Evolutionary conservation across 1,140 invertebrate genomes (phyloP), one percentile per base, ranked within the genome.

Genomic region (Dreissena rostriformis): DNA sequence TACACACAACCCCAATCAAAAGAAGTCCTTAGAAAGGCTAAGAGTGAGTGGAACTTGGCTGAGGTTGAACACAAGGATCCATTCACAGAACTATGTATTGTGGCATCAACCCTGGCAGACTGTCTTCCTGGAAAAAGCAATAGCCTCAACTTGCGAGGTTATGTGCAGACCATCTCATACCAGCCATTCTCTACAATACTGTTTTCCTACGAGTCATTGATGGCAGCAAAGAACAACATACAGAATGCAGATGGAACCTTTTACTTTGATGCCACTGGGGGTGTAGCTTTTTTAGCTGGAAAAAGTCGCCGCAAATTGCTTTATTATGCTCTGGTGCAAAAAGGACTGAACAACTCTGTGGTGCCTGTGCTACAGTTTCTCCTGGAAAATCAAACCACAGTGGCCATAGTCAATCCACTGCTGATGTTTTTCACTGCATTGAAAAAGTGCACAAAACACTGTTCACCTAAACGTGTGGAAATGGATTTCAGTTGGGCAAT

Each of bases 31-130:
- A 28, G 67, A 68, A 68, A 68, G 26, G 67, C 67, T 22, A 68
- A 68, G 29, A 68, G 67, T 68, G 67, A 68, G 15, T 68, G 67
- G 67, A 68, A 68, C 26, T 28, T 68, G 29, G 15, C 19, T 28
- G 67, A 68, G 19, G 67, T 68, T 68, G 19, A 68, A 68, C 67
- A 68, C 26, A 26, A 68, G 26, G 67, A 68, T 39, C 67, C 67
- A 5, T 68, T 68, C 67, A 68, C 67, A 22, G 67, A 68, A 26
- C 29, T 68, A 26, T 68, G 67, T 68, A 68, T 68, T 39, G 29
- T 68, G 61, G 24, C 19, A 63, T 63, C 19, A 63, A n/a, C 19
- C 24, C 61, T 63, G 61, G 19, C 11, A 26, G 61, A 39, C 39
- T 39, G 4, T 39, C 39, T 39, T 39, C 39, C 39, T 39, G 39